Base-by-base conservation (phyloP, 2,888 invertebrate species). In the Parthenolecanium corni region DNA sequence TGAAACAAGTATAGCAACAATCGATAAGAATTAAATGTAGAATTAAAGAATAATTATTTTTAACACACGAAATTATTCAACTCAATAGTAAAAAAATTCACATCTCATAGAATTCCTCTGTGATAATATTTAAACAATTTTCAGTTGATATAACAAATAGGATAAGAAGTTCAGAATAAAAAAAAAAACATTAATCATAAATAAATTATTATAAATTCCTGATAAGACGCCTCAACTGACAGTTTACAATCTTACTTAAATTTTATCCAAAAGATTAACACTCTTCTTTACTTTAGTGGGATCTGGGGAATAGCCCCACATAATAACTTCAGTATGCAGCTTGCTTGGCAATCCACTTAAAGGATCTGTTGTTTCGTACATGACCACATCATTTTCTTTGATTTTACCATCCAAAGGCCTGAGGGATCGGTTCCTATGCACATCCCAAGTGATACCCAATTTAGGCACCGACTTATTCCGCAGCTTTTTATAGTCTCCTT, bases 281-380 rank as follows among this genome's bases (percentile, higher is more conserved):
- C 76, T 78, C 66, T 78, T 82, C 71, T 86, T 86, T 1, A 85
- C 76, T 69, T 81, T 81, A 25, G 79, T 78, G 0, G 80, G 78
- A 66, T 86, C 85, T 0, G 85, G 83, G 52, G 85, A 86, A 70
- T 85, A 87, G 0, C 83, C 86, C 85, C 86, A 86, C 63, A 86
- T 76, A 49, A 87, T 78, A 70, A 86, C 74, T 68, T 82, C 76
- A 65, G 84, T 69, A 69, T 88, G 87, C 62, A 82, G 80, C 44
- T 78, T 75, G 0, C 83, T 82, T 0, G 87, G 87, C 51, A 83
- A 77, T 36, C 84, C 84, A 65, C 81, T 77, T 69, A 84, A 80
- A 0, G 76, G 76, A 47, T 80, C 77, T 14, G 80, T 79, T n/a
- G 80, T 76, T 73, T 84, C 79, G 16, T 79, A 76, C 68, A 71